Percentiles rank a stretch among this genome's conserved stretches.
phyloP scores from a whole-genome alignment of 2,888 invertebrate genomes.

The Caprella mutica region DNA sequence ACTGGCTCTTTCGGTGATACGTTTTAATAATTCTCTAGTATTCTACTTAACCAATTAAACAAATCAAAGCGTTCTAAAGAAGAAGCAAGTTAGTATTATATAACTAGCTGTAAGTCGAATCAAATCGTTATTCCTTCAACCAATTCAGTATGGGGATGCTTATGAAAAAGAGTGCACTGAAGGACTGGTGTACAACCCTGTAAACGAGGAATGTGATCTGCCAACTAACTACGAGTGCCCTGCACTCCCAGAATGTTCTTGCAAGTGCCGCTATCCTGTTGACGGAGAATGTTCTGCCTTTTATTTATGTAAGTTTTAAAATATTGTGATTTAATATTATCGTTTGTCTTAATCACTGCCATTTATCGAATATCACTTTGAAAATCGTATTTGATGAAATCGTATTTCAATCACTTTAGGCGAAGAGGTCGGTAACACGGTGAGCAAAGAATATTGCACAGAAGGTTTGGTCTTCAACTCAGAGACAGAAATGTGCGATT shows the following conservation, averaged over 20 bases:
- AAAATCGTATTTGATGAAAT: neutral
- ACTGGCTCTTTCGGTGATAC: too few relatives aligned
- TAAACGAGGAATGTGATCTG: constrained; percentile 24
- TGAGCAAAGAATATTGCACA: constrained; percentile 28
- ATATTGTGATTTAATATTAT: neutral
- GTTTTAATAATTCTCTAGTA: too few relatives aligned
- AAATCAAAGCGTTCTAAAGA: too few relatives aligned
- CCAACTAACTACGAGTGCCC: constrained; percentile 22
- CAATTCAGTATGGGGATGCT: constrained; percentile 20
- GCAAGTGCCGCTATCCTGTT: constrained; percentile 25
- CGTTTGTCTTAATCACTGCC: too few relatives aligned
- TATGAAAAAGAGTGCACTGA: constrained; percentile 19
- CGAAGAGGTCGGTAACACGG: constrained; percentile 18
- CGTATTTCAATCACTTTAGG: constrained; percentile 1
- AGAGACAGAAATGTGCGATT: constrained; percentile 30
- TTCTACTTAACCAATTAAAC: neutral
- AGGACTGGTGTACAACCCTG: constrained; percentile 25
- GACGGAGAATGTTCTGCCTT: constrained; percentile 16
- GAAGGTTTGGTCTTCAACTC: constrained; percentile 31
- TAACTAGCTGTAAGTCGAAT: too few relatives aligned
- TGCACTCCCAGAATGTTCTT: constrained; percentile 16
- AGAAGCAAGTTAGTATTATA: too few relatives aligned
- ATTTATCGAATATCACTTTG: neutral
- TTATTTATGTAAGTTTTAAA: constrained; percentile 19
- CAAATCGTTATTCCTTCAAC: too few relatives aligned